Percentiles rank a stretch among this genome's conserved stretches.
These are phyloP conservation scores for Ips nitidus DNA, from an alignment of 1,140 invertebrate species.

Conservation along the genomic window DNA sequence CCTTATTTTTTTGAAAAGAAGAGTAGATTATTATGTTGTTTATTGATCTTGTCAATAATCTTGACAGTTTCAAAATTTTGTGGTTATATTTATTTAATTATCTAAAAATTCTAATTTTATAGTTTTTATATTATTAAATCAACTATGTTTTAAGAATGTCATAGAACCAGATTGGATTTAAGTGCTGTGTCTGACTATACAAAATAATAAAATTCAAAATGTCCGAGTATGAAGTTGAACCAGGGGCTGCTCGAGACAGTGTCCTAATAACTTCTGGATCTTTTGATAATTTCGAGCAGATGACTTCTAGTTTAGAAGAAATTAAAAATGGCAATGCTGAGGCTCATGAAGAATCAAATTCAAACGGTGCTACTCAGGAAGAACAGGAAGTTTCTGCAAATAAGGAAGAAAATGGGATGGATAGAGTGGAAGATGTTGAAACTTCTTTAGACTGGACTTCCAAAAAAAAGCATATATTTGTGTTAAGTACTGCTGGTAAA, in stretches of 20 bases:
- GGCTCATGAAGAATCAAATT: not conserved
- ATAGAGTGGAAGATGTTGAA: conserved; percentile 54
- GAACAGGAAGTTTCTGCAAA: conserved; percentile 39
- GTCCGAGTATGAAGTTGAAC: conserved; percentile 43
- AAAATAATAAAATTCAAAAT: not conserved
- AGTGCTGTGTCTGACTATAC: too few relatives aligned
- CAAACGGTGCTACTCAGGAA: conserved; percentile 46
- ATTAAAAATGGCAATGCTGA: conserved; percentile 53
- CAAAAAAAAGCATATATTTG: conserved; percentile 90
- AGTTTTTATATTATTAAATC: too few relatives aligned
- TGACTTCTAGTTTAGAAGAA: conserved; percentile 64
- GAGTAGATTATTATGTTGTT: too few relatives aligned
- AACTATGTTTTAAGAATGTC: too few relatives aligned
- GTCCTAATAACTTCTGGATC: conserved; percentile 69
- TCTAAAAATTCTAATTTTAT: too few relatives aligned
- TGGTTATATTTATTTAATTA: too few relatives aligned
- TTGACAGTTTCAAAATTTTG: too few relatives aligned
- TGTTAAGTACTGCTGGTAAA: conserved; percentile 92
- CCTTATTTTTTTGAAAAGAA: too few relatives aligned
- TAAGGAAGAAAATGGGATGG: conserved; percentile 29
- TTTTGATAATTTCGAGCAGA: conserved; percentile 69
- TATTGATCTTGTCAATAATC: too few relatives aligned
- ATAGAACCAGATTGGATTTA: too few relatives aligned
- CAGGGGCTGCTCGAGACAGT: conserved; percentile 61
- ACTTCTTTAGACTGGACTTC: conserved; percentile 71